phyloP scores from a whole-genome alignment of 2,888 invertebrate genomes.

The Xylota sylvarum region DNA sequence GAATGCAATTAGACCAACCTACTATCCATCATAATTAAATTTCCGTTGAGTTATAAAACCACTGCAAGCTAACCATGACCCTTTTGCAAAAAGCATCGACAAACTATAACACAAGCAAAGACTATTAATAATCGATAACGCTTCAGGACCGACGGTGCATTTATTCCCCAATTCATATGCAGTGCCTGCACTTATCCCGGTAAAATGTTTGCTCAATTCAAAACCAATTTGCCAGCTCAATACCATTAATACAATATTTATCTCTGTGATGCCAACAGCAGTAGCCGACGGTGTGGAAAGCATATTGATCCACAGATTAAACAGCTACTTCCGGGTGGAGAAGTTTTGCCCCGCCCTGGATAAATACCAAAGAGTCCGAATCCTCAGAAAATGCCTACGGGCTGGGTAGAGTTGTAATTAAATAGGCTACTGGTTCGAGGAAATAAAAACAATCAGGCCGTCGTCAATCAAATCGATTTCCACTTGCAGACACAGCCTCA shows the following conservation, averaged over 20 bases:
- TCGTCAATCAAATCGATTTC: conserved; percentile 31
- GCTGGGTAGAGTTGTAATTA: conserved; percentile 26
- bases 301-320: conserved; percentile 14
- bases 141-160: no score
- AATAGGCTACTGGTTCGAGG: conserved; percentile 6
- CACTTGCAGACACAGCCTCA: neutral
- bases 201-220: conserved; percentile 10
- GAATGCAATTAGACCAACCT: no score
- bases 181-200: no score
- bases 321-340: neutral
- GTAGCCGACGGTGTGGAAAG: neutral
- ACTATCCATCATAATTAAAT: no score
- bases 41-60: no score
- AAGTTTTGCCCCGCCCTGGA: neutral
- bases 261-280: neutral
- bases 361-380: conserved; percentile 15
- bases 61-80: no score
- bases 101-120: no score
- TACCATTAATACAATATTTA: conserved; percentile 18
- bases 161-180: no score
- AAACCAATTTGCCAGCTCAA: neutral
- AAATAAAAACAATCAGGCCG: conserved; percentile 30
- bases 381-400: conserved; percentile 15
- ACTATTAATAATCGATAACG: no score
- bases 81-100: no score